Evolutionary conservation across 1,140 invertebrate species (phyloP), one percentile per base, ranked within the genome.

Genomic region (Drosophila nigromelanica): DNA sequence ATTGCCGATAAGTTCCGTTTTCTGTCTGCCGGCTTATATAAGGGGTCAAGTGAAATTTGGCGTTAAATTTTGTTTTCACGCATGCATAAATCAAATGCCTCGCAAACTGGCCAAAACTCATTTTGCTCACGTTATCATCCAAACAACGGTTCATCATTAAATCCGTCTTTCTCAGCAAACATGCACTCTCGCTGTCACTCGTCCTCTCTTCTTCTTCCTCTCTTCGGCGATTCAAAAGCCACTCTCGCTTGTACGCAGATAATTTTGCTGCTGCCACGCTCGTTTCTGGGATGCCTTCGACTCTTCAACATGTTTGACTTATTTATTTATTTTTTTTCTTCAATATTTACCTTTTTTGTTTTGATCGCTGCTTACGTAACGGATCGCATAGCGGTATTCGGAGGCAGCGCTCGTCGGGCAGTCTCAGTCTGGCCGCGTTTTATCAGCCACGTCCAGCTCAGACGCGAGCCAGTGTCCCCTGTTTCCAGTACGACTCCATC

Each of bases 331-430:
- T 70, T 74, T 74, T 58, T 71, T 75, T 73, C 69, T 59, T 74
- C 83, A 89, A 89, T 89, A 89, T 89, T 89, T 89, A 89, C 83
- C 83, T 89, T 89, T 89, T 89, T 89, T 89, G 83, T 89, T 89
- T 89, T 89, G 83, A 80, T 89, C 85, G 50, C 47, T 35, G 67
- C 79, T 89, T 89, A 89, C 80, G 76, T 89, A 89, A 89, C 48
- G 70, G 40, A 15, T 61, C 68, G 45, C 72, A 66, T 58, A 51
- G 60, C 68, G 73, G 59, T 63, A 59, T 52, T 48, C 60, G n/a
- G 14, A 30, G 40, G 50, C 81, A 70, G 24, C 69, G 70, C 66
- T 47, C 51, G 66, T 52, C 71, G 59, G 21, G 15, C 61, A 56
- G 50, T 33, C 43, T 37, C 33, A 15, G 43, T 55, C 45, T 59